These are phyloP conservation scores for Gallinago jamesoni DNA, from an alignment of 2,113 vertebrate species.

Conservation along the genomic window DNA sequence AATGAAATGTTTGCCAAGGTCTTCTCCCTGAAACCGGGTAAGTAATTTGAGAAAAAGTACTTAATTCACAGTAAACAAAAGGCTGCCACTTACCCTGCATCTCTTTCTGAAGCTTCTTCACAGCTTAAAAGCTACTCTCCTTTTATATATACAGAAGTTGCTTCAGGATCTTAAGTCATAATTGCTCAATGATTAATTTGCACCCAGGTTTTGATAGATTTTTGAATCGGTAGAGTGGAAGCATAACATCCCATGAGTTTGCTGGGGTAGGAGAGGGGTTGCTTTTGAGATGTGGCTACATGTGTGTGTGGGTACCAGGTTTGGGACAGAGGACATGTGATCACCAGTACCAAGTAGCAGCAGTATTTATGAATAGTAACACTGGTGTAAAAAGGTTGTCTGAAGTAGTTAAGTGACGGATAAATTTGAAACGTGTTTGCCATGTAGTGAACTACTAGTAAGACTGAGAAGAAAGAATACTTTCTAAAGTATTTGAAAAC, in stretches of 20 bases:
- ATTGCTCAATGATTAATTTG: background rate
- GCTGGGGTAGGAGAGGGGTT: background rate
- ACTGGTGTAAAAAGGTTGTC: background rate
- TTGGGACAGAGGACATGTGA: background rate
- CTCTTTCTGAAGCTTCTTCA: background rate
- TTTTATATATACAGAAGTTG: background rate
- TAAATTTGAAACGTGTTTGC: background rate
- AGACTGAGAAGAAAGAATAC: background rate
- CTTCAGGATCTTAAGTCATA: background rate
- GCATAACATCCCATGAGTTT: fast-evolving
- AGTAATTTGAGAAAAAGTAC: background rate
- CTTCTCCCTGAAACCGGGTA: background rate
- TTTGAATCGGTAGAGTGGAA: background rate
- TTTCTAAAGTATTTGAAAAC: background rate
- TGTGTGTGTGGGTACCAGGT: fast-evolving
- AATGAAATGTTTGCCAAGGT: background rate
- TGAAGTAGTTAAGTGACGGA: background rate
- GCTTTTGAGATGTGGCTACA: background rate
- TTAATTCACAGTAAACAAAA: background rate
- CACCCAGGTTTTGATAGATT: background rate
- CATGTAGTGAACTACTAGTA: background rate
- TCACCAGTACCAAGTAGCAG: background rate
- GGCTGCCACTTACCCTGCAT: background rate
- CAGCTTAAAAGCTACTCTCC: background rate
- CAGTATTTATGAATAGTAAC: background rate